A percentile compares a stretch with the other conserved stretches of the same genome.
phyloP scores from a whole-genome alignment of 2,113 vertebrate species.

The Murina feae region DNA sequence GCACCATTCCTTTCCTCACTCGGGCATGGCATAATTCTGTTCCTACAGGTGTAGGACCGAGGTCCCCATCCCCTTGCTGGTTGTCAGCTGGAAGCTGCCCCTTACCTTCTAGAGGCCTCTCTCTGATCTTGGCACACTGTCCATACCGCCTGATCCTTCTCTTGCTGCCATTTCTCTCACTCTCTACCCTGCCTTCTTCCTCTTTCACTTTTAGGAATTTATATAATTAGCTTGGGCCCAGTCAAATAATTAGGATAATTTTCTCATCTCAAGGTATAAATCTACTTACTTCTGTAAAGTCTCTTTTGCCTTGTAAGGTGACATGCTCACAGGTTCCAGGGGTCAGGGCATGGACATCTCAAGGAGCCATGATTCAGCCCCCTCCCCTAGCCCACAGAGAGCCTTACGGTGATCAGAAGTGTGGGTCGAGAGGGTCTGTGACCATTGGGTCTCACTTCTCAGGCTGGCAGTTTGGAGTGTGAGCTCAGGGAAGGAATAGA shows the following conservation, averaged over 20 bases:
- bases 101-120: neutral
- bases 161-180: rapidly evolving
- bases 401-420: neutral
- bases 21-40: neutral
- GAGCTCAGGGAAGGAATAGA: neutral
- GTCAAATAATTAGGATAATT: neutral
- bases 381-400: neutral
- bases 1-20: neutral
- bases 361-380: neutral
- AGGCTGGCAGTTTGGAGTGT: neutral
- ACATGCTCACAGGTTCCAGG: neutral
- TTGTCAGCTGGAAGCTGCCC: rapidly evolving
- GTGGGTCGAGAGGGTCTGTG: no score
- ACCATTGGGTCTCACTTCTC: neutral
- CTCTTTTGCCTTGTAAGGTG: neutral
- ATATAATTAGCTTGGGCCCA: no score
- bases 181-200: neutral
- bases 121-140: neutral
- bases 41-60: neutral
- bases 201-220: neutral
- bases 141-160: neutral
- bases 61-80: neutral
- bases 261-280: neutral
- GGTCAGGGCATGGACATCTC: no score
- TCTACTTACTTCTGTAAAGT: neutral